A percentile compares a stretch with the other conserved stretches of the same genome.
Evolutionary conservation across 2,113 vertebrate genomes (phyloP).

Genomic region (Myrmecophaga tridactyla): DNA sequence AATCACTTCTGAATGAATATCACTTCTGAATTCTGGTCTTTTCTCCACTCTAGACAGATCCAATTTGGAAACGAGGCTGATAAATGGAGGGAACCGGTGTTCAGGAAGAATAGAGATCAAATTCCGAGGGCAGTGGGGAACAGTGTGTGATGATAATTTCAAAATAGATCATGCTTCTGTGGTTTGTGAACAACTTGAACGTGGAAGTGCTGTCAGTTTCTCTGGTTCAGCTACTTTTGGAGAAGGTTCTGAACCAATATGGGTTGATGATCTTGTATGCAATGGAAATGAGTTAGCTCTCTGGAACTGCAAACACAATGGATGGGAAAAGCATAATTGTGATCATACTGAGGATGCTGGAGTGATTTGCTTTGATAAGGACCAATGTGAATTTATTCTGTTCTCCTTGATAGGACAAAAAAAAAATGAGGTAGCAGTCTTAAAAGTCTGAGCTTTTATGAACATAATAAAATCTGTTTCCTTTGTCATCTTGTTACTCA

Average conservation of each 20-base stretch:
- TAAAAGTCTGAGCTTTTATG: too few relatives aligned
- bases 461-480: too few relatives aligned
- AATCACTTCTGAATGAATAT: not conserved
- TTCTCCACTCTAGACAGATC: conserved; percentile 60
- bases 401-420: not conserved
- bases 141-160: conserved; percentile 83
- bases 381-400: not conserved
- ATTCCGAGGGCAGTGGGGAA: conserved; percentile 81
- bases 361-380: conserved; percentile 83
- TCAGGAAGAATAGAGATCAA: conserved; percentile 82
- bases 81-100: conserved; percentile 64
- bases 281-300: conserved; percentile 77
- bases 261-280: conserved; percentile 80
- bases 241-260: conserved; percentile 81
- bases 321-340: conserved; percentile 80
- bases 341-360: conserved; percentile 78
- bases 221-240: conserved; percentile 74
- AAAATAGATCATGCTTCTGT: conserved; percentile 76
- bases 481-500: not conserved
- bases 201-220: conserved; percentile 78
- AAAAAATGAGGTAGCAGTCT: too few relatives aligned
- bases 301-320: conserved; percentile 78
- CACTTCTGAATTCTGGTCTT: not conserved
- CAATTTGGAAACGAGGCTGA: conserved; percentile 75
- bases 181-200: conserved; percentile 78